Percentiles rank a stretch among this genome's conserved stretches.
phyloP scores from a whole-genome alignment of 2,797 vertebrate genomes.

The Amazonetta brasiliensis region DNA sequence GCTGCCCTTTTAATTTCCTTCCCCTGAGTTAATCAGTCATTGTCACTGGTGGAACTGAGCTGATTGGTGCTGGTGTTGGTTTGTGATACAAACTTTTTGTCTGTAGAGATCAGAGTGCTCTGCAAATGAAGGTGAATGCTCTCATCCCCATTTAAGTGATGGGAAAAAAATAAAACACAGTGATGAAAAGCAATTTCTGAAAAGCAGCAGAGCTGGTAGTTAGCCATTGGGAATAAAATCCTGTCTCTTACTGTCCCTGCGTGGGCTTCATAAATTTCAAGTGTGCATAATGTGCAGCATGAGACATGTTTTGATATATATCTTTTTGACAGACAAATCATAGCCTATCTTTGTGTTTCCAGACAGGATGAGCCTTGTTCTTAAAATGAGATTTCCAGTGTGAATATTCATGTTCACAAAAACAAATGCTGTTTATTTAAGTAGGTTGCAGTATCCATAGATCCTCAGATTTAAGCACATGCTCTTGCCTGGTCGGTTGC shows the following conservation, averaged over 20 bases:
- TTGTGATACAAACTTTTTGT: not conserved
- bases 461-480: not conserved
- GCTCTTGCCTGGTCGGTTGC: not conserved
- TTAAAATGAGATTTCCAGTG: not conserved
- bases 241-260: not conserved
- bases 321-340: constrained; percentile 35
- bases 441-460: not conserved
- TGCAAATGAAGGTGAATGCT: not conserved
- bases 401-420: constrained; percentile 15
- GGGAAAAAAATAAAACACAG: not conserved
- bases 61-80: not conserved
- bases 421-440: not conserved
- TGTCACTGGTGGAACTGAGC: not conserved
- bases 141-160: not conserved
- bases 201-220: constrained; percentile 8
- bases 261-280: constrained; percentile 44
- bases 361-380: not conserved
- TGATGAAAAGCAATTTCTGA: constrained; percentile 1
- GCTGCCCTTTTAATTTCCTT: not conserved
- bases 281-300: constrained; percentile 4
- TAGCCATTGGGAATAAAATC: constrained; percentile 31
- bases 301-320: constrained; percentile 19
- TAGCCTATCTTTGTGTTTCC: not conserved
- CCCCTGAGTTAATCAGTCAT: not conserved
- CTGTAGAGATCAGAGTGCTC: not conserved